phyloP scores from a whole-genome alignment of 2,113 vertebrate species.

The Coregonus clupeaformis region DNA sequence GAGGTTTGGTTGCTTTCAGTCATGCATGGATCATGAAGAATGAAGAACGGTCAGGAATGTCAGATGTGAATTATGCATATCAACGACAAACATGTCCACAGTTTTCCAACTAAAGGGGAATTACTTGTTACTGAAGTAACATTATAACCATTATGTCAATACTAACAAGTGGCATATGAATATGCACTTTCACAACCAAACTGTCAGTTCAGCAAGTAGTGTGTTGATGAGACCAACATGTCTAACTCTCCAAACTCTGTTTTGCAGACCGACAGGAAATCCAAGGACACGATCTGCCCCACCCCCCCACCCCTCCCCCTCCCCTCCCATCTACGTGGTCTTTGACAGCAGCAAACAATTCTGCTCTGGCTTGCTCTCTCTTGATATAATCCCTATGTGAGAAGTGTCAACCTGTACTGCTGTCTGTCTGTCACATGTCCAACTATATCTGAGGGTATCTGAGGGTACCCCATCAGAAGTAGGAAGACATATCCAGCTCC shows the following conservation, averaged over 20 bases:
- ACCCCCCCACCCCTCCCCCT: no score
- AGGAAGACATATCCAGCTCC: not conserved
- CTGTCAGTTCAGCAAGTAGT: not conserved
- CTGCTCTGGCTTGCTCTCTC: not conserved
- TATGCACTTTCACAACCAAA: no score
- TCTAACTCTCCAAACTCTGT: not conserved
- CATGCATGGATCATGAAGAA: no score
- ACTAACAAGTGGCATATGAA: no score
- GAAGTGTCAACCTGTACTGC: slow-evolving; percentile 12
- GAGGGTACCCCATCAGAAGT: not conserved
- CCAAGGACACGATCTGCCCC: slow-evolving; percentile 8
- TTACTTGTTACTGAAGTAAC: no score
- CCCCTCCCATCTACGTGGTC: not conserved
- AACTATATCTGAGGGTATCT: slow-evolving; percentile 1
- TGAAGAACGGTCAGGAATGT: no score
- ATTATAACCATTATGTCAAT: no score
- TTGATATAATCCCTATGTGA: slow-evolving; percentile 25
- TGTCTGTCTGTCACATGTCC: slow-evolving; percentile 8
- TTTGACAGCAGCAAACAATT: slow-evolving; percentile 19
- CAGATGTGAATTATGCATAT: no score
- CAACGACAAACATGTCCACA: no score
- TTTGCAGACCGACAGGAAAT: not conserved
- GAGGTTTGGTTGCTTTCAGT: no score
- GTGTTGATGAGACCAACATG: not conserved
- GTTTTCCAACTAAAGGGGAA: no score